phyloP scores from a whole-genome alignment of 2,113 vertebrate species.

The Neogobius melanostomus region DNA sequence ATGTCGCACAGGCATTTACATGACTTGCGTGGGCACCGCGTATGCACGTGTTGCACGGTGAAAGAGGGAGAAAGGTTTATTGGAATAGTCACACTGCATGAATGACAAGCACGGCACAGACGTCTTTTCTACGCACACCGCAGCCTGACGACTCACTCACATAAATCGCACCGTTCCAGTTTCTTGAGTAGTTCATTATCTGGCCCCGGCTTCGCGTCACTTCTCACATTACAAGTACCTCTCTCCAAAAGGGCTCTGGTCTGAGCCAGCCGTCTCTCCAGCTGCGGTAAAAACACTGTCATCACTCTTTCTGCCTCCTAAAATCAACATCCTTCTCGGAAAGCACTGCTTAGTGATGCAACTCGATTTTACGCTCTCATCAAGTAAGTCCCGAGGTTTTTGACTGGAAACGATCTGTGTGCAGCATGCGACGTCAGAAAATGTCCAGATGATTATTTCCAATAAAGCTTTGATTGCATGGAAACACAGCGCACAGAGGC shows the following conservation, averaged over 20 bases:
- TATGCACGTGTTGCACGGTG: conserved; percentile 52
- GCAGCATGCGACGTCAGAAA: conserved; percentile 21
- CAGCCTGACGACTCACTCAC: conserved; percentile 57
- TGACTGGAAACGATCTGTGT: conserved; percentile 52
- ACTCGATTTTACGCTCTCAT: conserved; percentile 33
- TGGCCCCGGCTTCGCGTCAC: conserved; percentile 69
- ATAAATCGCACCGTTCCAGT: conserved; percentile 64
- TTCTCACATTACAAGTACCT: conserved; percentile 66
- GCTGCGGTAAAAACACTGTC: conserved; percentile 59
- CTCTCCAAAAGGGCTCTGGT: conserved; percentile 58
- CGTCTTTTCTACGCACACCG: conserved; percentile 58
- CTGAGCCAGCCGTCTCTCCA: conserved; percentile 55
- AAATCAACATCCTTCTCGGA: conserved; percentile 62
- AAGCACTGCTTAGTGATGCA: conserved; percentile 48
- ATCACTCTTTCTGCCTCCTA: conserved; percentile 45
- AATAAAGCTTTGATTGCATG: not conserved
- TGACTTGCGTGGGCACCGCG: conserved; percentile 33
- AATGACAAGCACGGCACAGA: conserved; percentile 51
- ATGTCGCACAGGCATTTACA: conserved; percentile 49
- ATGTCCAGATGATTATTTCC: conserved; percentile 12
- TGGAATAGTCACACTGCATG: conserved; percentile 55
- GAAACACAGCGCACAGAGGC: conserved; percentile 22
- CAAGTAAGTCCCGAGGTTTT: conserved; percentile 49
- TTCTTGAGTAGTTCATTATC: conserved; percentile 74
- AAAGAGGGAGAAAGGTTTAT: conserved; percentile 39